Evolutionary conservation across 1,140 invertebrate species (phyloP).

Genomic region (Anagrus nilaparvatae): DNA sequence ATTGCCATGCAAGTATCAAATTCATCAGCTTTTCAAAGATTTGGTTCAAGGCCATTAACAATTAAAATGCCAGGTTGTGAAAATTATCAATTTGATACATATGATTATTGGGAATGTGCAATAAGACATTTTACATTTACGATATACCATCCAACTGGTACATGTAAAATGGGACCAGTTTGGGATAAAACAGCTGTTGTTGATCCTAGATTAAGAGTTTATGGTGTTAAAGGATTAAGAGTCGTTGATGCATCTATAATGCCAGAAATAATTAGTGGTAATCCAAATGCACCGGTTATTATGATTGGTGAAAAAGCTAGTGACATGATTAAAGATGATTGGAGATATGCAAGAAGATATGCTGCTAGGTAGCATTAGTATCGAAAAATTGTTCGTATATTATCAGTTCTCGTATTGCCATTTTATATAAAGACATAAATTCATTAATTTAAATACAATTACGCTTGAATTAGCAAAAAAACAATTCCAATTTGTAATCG

Average conservation of each 20-base stretch:
- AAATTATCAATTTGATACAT: conserved; percentile 57
- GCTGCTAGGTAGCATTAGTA: conserved; percentile 7
- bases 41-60: conserved; percentile 64
- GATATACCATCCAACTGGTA: conserved; percentile 76
- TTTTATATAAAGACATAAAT: too few relatives aligned
- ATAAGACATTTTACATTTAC: conserved; percentile 73
- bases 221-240: conserved; percentile 59
- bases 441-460: too few relatives aligned
- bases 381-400: too few relatives aligned
- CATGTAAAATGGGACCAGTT: conserved; percentile 77
- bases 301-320: conserved; percentile 74
- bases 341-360: conserved; percentile 36
- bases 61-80: conserved; percentile 75
- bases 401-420: too few relatives aligned
- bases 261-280: conserved; percentile 70
- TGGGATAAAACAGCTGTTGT: conserved; percentile 69
- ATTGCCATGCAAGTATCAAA: conserved; percentile 70
- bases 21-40: conserved; percentile 68
- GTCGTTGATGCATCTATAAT: conserved; percentile 72
- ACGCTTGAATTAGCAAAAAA: too few relatives aligned
- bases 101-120: conserved; percentile 80
- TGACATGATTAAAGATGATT: conserved; percentile 72
- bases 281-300: conserved; percentile 66
- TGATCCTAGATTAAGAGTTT: conserved; percentile 62
- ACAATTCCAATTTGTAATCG: too few relatives aligned